Evolutionary conservation across 2,888 invertebrate genomes (phyloP), one percentile per base, ranked within the genome.

Genomic region (Cataglyphis rosenhaueri): DNA sequence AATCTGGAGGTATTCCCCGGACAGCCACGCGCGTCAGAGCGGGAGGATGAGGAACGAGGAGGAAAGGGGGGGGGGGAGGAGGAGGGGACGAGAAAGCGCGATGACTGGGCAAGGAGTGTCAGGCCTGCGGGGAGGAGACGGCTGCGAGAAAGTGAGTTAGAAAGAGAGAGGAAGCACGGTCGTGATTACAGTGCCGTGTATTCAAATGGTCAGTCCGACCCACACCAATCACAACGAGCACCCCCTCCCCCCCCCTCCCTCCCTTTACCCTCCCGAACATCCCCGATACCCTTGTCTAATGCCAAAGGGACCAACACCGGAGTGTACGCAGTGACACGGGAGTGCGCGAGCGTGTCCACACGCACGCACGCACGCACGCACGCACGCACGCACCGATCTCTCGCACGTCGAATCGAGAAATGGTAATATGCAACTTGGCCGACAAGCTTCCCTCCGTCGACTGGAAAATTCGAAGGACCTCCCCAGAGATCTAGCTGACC

Each of bases 121-220:
- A 87, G 76, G 38, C 61, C 57, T 35, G 59, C 52, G 75, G 59
- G 59, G 71, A n/a, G 74, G 74, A 52, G 74, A 52, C 38, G 75
- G 85, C 82, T 64, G 82, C 41, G 87, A 86, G 89, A 83, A 84
- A 82, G 84, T 82, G 82, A 65, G 81, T 82, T 57, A 66, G 81
- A 78, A 85, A 86, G 85, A 82, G 86, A 88, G 88, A 84, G 87
- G 85, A 83, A 87, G 90, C 90, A 86, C 88, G 91, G 92, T 91
- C 93, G 92, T 94, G 94, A 94, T 94, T 94, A 94, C 93, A 92
- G 93, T 91, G 86, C 90, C 93, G 92, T 92, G 93, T 94, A 94
- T 94, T 94, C 94, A 94, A 94, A 94, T 94, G 94, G 94, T 94
- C 94, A 93, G 92, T 91, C 91, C 87, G 91, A 92, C 92, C 92